Evolutionary conservation across 64 coral and sea anemone genomes (phyloP).

Genomic region (Montipora capricornis): DNA sequence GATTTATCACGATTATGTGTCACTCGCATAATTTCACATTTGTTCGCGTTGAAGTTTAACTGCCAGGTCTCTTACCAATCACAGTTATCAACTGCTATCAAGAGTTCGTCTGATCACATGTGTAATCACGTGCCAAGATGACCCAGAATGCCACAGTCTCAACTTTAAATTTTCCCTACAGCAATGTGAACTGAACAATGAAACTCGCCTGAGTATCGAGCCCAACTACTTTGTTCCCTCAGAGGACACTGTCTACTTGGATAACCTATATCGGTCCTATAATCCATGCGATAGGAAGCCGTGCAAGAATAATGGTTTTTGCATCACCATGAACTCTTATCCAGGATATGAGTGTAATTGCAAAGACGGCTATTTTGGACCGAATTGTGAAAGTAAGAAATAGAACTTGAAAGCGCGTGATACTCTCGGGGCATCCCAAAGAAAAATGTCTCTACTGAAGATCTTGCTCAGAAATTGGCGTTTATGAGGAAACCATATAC

Average conservation of each 20-base stretch:
- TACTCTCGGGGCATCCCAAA: neutral
- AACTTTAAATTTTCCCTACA: slow-evolving; percentile 66
- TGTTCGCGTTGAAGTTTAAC: too few species aligned
- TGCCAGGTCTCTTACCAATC: slow-evolving; percentile 29
- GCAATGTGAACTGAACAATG: slow-evolving; percentile 35
- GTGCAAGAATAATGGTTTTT: slow-evolving; percentile 26
- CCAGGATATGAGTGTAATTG: slow-evolving; percentile 63
- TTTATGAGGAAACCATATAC: too few species aligned
- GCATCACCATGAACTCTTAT: slow-evolving; percentile 1
- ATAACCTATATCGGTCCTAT: slow-evolving; percentile 43
- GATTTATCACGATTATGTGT: too few species aligned
- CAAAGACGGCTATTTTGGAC: slow-evolving; percentile 5
- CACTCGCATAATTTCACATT: too few species aligned
- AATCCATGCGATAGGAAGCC: slow-evolving; percentile 40
- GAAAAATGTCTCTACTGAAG: too few species aligned
- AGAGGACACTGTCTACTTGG: slow-evolving; percentile 23
- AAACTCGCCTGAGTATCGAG: slow-evolving; percentile 21
- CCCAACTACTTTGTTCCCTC: slow-evolving; percentile 39
- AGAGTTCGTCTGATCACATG: slow-evolving; percentile 58
- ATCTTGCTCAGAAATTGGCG: neutral
- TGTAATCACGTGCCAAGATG: slow-evolving; percentile 58
- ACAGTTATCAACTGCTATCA: slow-evolving; percentile 35
- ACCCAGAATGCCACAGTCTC: slow-evolving; percentile 78
- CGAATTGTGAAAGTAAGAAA: slow-evolving; percentile 50
- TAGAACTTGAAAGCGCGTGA: neutral